Percentiles rank a stretch among this genome's conserved stretches.
phyloP scores from a whole-genome alignment of 2,797 vertebrate species.

The Bovichtus variegatus region DNA sequence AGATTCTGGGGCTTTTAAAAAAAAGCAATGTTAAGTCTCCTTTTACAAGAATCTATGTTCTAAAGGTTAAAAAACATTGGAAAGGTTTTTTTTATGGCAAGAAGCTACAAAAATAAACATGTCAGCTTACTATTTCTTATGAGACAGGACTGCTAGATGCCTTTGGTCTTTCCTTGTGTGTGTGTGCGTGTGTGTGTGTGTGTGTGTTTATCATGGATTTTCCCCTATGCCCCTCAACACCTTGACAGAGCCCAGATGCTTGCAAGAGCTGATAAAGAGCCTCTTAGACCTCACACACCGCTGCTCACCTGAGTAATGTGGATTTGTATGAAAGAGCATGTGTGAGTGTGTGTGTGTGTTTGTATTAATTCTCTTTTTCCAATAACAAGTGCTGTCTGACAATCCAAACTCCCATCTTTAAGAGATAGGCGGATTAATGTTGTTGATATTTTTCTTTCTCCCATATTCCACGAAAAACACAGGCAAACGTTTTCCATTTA shows the following conservation, averaged over 20 bases:
- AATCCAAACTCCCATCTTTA: neutral
- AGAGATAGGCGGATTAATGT: neutral
- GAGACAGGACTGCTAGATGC: conserved; percentile 8
- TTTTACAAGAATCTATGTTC: neutral
- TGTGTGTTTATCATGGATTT: conserved; percentile 10
- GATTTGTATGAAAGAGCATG: neutral
- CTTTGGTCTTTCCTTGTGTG: conserved; percentile 5
- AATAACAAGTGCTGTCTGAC: neutral
- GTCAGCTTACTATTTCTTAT: conserved; percentile 21
- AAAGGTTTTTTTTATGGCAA: neutral
- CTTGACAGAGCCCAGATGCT: conserved; percentile 70
- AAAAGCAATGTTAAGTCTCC: neutral
- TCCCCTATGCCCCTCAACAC: conserved; percentile 29
- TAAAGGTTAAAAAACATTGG: neutral
- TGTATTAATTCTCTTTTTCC: neutral
- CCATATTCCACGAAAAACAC: neutral
- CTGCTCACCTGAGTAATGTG: conserved; percentile 31
- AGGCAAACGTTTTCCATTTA: neutral
- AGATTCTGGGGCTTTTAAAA: neutral
- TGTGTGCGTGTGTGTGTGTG: conserved; percentile 7
- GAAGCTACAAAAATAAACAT: conserved; percentile 31
- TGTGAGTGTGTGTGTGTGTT: neutral
- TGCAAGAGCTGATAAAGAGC: conserved; percentile 50
- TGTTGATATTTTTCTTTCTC: neutral
- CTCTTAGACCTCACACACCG: conserved; percentile 51